Percentiles rank a stretch among this genome's conserved stretches.
phyloP scores from a whole-genome alignment of 2,113 vertebrate species.

The Pogonocichla stellata region DNA sequence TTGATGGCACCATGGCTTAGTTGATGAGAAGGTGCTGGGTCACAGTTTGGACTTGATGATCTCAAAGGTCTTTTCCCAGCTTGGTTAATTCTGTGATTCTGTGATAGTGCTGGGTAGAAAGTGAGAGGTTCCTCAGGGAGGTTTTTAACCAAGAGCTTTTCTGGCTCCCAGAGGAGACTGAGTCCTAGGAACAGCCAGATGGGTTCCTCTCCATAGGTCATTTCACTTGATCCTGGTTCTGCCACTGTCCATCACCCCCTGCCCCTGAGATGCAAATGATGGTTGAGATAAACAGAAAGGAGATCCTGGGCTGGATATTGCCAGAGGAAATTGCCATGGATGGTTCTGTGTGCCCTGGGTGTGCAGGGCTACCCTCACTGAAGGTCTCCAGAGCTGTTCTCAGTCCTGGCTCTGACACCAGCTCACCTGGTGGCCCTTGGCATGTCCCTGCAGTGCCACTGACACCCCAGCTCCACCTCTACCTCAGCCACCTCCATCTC shows the following conservation, averaged over 20 bases:
- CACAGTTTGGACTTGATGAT: background rate
- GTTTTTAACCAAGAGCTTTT: background rate
- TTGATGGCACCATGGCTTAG: rapidly evolving
- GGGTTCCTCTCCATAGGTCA: background rate
- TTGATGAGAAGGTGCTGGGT: background rate
- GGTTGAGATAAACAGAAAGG: background rate
- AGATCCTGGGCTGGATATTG: background rate
- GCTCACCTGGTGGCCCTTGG: background rate
- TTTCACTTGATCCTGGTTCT: background rate
- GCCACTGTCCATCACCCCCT: background rate
- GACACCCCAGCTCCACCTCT: background rate
- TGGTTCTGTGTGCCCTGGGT: rapidly evolving
- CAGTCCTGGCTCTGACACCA: background rate
- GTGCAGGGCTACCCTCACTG: background rate
- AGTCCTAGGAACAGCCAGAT: background rate
- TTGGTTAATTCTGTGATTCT: background rate
- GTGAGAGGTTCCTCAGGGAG: background rate
- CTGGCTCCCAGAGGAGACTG: background rate
- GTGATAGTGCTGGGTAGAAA: background rate
- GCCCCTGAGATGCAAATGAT: background rate
- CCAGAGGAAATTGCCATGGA: background rate
- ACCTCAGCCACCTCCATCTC: background rate
- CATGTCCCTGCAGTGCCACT: background rate
- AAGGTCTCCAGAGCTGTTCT: background rate
- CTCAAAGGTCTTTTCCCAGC: background rate